Evolutionary conservation across 2,797 vertebrate species (phyloP).

Genomic region (Pristis pectinata): DNA sequence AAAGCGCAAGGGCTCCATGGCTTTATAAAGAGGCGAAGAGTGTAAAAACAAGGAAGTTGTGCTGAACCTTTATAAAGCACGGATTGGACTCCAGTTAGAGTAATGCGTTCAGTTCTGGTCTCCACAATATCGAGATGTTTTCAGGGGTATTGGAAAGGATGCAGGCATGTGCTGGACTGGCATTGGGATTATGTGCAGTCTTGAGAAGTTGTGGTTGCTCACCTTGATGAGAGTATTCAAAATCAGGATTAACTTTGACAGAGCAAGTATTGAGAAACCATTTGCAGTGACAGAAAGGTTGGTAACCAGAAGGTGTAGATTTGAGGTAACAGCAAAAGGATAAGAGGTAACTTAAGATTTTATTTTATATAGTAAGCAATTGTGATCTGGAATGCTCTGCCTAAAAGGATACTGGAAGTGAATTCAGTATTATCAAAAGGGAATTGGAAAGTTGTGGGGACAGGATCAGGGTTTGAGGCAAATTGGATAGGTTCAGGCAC

Average conservation of each 20-base stretch:
- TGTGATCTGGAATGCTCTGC: background rate
- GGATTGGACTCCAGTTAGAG: background rate
- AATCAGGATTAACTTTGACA: background rate
- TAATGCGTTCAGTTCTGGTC: background rate
- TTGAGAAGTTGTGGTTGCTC: background rate
- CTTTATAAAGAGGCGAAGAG: background rate
- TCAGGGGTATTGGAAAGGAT: too few relatives aligned
- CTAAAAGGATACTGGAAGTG: background rate
- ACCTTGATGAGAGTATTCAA: too few relatives aligned
- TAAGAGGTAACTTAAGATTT: background rate
- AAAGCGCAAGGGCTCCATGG: background rate
- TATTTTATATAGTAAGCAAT: background rate
- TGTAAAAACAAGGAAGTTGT: background rate
- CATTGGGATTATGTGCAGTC: background rate
- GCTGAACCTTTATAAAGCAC: background rate
- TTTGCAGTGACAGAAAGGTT: too few relatives aligned
- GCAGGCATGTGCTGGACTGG: background rate
- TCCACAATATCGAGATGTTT: too few relatives aligned
- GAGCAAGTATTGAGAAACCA: background rate
- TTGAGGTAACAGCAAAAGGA: background rate
- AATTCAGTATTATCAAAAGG: too few relatives aligned
- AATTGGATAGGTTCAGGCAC: background rate
- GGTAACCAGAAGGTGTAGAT: background rate
- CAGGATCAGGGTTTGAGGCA: background rate
- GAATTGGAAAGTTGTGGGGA: background rate